A percentile compares a stretch with the other conserved stretches of the same genome.
phyloP scores from a whole-genome alignment of 1,140 invertebrate species.

The Heliothis subflexa region DNA sequence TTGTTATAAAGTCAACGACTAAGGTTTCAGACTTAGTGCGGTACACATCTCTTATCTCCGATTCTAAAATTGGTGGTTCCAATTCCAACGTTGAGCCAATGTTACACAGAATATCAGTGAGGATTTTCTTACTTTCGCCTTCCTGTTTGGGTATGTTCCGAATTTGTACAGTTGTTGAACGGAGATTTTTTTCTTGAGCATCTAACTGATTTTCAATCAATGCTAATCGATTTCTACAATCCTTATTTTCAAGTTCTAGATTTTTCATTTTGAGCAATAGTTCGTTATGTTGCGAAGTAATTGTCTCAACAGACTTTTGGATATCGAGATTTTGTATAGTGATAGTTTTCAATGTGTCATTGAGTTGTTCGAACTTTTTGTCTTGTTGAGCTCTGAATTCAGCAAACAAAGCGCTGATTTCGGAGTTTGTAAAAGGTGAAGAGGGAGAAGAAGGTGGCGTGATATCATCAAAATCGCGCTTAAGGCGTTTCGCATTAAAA shows the following conservation, averaged over 20 bases:
- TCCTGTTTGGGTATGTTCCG: background rate
- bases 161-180: no score
- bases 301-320: background rate
- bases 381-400: background rate
- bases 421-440: no score
- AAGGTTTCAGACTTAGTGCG: background rate
- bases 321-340: background rate
- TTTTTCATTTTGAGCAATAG: background rate
- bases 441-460: no score
- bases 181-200: no score
- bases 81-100: background rate
- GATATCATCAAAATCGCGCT: no score
- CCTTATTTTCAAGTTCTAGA: background rate
- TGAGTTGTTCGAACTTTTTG: conserved; percentile 2
- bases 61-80: background rate
- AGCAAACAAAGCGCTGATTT: background rate
- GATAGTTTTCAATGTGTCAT: background rate
- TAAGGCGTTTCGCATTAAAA: no score
- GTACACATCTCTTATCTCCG: background rate
- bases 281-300: background rate
- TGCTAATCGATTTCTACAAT: background rate
- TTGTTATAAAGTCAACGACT: background rate
- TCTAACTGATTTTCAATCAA: background rate
- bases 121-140: background rate
- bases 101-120: background rate